A percentile compares a stretch with the other conserved stretches of the same genome.
Conservation (phyloP, 2,797 vertebrate genomes). For the Galagoides demidoff region DNA sequence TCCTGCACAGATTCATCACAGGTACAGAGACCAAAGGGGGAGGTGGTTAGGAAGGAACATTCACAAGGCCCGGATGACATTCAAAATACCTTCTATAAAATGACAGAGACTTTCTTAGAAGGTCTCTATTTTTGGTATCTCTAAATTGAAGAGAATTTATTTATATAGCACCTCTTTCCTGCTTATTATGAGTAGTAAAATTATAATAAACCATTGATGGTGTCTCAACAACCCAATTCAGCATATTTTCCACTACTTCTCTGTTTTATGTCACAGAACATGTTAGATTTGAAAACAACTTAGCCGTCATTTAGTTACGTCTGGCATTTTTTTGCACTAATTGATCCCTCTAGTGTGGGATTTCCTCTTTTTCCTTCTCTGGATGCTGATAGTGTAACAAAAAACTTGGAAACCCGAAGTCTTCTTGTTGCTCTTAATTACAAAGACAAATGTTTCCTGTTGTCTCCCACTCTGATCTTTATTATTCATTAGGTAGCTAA, state of each 20-base stretch:
- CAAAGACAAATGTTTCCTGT: constrained; percentile 38
- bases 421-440: constrained; percentile 25
- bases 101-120: not conserved
- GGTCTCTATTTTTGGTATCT: not conserved
- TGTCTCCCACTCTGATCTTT: constrained; percentile 21
- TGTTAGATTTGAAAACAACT: constrained; percentile 54
- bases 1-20: not conserved
- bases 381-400: not conserved
- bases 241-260: not conserved
- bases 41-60: not conserved
- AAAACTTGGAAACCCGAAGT: not conserved
- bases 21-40: not conserved
- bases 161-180: not conserved
- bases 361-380: constrained; percentile 51
- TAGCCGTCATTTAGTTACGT: not conserved
- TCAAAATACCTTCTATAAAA: not conserved
- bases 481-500: constrained; percentile 7
- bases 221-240: constrained; percentile 43
- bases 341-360: not conserved
- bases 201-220: not conserved
- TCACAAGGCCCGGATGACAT: not conserved
- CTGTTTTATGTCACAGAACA: constrained; percentile 23
- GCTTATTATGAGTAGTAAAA: constrained; percentile 4
- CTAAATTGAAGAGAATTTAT: not conserved
- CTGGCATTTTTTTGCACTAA: constrained; percentile 48